These are phyloP conservation scores for Epinotia brunnichana DNA, from an alignment of 2,888 invertebrate genomes.

Conservation along the genomic window DNA sequence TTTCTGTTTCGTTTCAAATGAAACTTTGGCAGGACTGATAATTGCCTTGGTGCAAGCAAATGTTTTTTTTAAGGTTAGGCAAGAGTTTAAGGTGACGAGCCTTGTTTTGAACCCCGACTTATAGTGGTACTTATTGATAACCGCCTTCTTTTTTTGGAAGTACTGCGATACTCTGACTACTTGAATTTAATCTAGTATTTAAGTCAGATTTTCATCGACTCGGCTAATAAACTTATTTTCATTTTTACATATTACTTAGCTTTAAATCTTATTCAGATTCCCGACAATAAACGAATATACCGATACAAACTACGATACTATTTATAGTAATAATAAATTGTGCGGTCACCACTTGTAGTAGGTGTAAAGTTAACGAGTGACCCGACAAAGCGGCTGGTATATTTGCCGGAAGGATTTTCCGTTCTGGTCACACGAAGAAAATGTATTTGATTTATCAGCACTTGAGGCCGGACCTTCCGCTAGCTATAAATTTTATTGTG, in stretches of 20 bases:
- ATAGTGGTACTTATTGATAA: too few relatives aligned
- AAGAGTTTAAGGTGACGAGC: too few relatives aligned
- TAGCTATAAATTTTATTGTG: slow-evolving; percentile 82
- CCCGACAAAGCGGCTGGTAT: slow-evolving; percentile 55
- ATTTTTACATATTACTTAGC: not conserved
- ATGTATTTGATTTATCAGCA: slow-evolving; percentile 82
- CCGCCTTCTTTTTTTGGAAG: too few relatives aligned
- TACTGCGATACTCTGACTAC: too few relatives aligned
- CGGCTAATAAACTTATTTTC: too few relatives aligned
- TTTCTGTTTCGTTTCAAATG: too few relatives aligned
- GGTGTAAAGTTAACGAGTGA: slow-evolving; percentile 43
- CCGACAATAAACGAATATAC: not conserved
- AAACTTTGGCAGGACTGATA: too few relatives aligned
- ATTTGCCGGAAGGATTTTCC: slow-evolving; percentile 78
- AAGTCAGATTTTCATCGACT: too few relatives aligned
- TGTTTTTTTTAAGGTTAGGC: too few relatives aligned
- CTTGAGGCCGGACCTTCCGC: slow-evolving; percentile 82
- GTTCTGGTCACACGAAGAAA: slow-evolving; percentile 79
- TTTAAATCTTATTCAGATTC: not conserved
- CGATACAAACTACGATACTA: slow-evolving; percentile 1
- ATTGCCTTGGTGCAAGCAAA: too few relatives aligned
- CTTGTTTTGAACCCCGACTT: too few relatives aligned
- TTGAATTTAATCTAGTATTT: too few relatives aligned
- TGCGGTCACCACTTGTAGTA: slow-evolving; percentile 28
- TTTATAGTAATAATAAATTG: slow-evolving; percentile 30